Evolutionary conservation across 1,140 invertebrate species (phyloP).

Genomic region (Andricus grossulariae): DNA sequence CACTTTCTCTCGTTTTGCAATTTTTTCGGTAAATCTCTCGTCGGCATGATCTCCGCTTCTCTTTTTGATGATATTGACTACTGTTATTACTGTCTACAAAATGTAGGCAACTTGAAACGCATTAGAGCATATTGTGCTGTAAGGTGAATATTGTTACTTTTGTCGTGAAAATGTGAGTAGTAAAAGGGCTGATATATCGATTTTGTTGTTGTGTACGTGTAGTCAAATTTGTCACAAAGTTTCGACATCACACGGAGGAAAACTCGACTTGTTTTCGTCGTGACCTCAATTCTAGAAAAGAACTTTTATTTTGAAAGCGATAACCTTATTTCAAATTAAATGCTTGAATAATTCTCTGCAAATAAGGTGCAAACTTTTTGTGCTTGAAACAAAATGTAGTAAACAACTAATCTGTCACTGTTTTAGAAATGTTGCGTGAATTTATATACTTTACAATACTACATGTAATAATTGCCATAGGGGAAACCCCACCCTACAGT

Average conservation of each 20-base stretch:
- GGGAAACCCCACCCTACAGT: no score
- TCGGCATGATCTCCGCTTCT: background rate
- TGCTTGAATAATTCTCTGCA: background rate
- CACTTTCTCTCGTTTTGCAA: background rate
- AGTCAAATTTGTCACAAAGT: background rate
- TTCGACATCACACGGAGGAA: background rate
- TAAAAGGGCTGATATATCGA: background rate
- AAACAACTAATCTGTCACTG: no score
- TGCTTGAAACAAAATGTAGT: background rate
- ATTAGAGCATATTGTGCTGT: constrained; percentile 25
- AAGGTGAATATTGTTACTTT: constrained; percentile 12
- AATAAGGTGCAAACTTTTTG: background rate
- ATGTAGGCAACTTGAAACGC: constrained; percentile 5
- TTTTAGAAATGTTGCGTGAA: no score
- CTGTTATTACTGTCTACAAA: constrained; percentile 9
- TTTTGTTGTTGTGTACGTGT: background rate
- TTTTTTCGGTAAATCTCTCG: background rate
- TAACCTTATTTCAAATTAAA: background rate
- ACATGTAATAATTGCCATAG: background rate
- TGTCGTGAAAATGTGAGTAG: background rate
- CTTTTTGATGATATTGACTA: constrained; percentile 30
- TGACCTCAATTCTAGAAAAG: constrained; percentile 26
- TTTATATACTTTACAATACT: background rate
- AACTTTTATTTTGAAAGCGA: background rate
- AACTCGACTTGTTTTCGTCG: constrained; percentile 20